phyloP scores from a whole-genome alignment of 1,140 invertebrate genomes.

The Drosophila orena region DNA sequence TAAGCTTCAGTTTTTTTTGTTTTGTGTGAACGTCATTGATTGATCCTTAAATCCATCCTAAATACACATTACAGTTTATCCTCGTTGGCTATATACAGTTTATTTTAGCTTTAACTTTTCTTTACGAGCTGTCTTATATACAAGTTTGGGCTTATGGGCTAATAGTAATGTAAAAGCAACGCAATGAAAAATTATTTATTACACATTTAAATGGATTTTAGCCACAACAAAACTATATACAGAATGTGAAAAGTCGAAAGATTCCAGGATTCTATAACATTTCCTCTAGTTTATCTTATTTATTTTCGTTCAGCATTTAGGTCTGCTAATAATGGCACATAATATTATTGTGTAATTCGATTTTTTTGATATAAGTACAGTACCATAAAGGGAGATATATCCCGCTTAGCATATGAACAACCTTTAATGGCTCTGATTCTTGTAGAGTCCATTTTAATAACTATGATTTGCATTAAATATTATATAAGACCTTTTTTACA shows the following conservation, averaged over 20 bases:
- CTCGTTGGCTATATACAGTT: constrained; percentile 36
- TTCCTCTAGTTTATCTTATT: constrained; percentile 20
- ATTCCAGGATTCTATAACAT: constrained; percentile 22
- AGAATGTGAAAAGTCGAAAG: constrained; percentile 10
- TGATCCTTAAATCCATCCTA: constrained; percentile 23
- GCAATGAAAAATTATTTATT: constrained; percentile 3
- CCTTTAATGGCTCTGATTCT: constrained; percentile 34
- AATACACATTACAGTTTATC: constrained; percentile 43
- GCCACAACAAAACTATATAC: constrained; percentile 46
- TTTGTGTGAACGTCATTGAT: constrained; percentile 11
- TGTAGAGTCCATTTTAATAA: constrained; percentile 27
- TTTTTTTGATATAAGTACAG: constrained; percentile 41
- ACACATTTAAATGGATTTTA: constrained; percentile 23
- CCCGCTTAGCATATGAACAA: constrained; percentile 51
- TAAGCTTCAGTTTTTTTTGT: constrained; percentile 36
- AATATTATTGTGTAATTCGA: constrained; percentile 75
- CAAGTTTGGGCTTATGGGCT: constrained; percentile 11
- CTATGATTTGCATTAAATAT: constrained; percentile 15
- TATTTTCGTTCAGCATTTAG: constrained; percentile 33
- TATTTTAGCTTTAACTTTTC: constrained; percentile 14
- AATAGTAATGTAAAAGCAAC: constrained; percentile 17
- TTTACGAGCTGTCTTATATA: constrained; percentile 23
- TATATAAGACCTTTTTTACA: constrained; percentile 26
- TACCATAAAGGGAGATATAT: constrained; percentile 37
- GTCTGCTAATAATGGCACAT: constrained; percentile 81